phyloP scores from a whole-genome alignment of 2,797 vertebrate genomes.

The Hafferia zeledoni region DNA sequence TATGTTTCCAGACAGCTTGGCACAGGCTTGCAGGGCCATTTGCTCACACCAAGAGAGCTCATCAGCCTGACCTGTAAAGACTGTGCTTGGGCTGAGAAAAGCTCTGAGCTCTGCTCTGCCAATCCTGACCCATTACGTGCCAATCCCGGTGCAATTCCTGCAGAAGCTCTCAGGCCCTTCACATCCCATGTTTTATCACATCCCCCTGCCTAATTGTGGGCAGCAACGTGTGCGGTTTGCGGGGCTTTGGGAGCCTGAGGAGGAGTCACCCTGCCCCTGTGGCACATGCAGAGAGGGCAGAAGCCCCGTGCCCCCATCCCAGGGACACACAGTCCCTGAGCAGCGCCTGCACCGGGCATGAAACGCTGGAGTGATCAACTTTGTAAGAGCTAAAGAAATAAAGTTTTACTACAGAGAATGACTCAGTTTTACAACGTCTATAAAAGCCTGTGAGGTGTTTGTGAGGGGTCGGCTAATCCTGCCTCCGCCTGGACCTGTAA shows the following conservation, averaged over 20 bases:
- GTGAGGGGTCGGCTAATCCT: not conserved
- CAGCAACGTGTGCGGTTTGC: fast-evolving
- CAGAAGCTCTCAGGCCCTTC: not conserved
- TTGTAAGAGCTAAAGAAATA: not conserved
- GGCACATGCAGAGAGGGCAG: not conserved
- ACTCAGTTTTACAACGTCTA: not conserved
- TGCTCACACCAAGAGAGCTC: not conserved
- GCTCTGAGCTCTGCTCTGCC: not conserved
- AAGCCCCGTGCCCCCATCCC: fast-evolving
- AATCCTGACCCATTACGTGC: not conserved
- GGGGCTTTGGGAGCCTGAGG: not conserved
- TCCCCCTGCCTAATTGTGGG: not conserved
- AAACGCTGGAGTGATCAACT: not conserved
- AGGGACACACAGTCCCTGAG: fast-evolving
- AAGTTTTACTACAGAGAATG: not conserved
- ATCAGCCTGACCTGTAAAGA: not conserved
- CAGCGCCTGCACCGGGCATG: not conserved
- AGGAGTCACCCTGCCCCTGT: too few species aligned
- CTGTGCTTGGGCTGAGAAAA: not conserved
- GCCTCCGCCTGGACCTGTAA: not conserved
- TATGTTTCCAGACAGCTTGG: not conserved
- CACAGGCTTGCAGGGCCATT: not conserved
- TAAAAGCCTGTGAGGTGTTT: not conserved
- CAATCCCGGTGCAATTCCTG: fast-evolving
- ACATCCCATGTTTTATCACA: not conserved